phyloP scores from a whole-genome alignment of 2,888 invertebrate genomes.

The Drepanosiphum platanoidis region DNA sequence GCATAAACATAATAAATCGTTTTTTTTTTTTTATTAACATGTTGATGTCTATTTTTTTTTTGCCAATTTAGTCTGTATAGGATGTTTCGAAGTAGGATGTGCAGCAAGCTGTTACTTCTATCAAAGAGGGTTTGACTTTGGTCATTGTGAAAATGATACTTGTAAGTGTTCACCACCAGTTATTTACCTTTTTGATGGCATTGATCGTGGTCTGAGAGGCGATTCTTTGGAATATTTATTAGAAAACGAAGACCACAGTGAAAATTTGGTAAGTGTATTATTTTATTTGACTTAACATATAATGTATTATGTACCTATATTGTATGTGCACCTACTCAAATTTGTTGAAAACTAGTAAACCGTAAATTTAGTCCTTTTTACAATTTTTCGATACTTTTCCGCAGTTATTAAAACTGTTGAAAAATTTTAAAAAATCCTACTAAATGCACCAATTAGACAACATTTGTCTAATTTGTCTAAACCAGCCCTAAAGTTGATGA shows the following conservation, averaged over 20 bases:
- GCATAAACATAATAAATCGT: neutral
- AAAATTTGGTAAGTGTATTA: slow-evolving; percentile 25
- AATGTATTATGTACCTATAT: too few species aligned
- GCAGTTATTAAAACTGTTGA: too few species aligned
- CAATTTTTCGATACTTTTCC: too few species aligned
- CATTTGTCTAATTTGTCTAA: too few species aligned
- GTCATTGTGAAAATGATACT: neutral
- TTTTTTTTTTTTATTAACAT: neutral
- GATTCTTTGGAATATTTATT: neutral
- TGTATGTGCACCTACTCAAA: too few species aligned
- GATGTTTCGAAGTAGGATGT: neutral
- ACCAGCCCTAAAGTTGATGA: too few species aligned
- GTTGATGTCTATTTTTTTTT: neutral
- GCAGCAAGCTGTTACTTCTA: slow-evolving; percentile 1
- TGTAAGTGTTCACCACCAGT: neutral
- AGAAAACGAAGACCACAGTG: neutral
- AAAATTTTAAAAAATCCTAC: too few species aligned
- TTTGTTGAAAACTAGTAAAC: too few species aligned
- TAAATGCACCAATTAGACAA: too few species aligned
- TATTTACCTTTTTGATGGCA: slow-evolving; percentile 3
- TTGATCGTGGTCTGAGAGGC: neutral
- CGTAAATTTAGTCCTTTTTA: too few species aligned
- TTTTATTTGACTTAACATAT: too few species aligned
- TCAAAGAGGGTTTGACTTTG: neutral
- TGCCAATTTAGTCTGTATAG: neutral